Percentiles rank a stretch among this genome's conserved stretches.
phyloP scores from a whole-genome alignment of 1,140 invertebrate genomes.

The Lordiphosa clarofinis region DNA sequence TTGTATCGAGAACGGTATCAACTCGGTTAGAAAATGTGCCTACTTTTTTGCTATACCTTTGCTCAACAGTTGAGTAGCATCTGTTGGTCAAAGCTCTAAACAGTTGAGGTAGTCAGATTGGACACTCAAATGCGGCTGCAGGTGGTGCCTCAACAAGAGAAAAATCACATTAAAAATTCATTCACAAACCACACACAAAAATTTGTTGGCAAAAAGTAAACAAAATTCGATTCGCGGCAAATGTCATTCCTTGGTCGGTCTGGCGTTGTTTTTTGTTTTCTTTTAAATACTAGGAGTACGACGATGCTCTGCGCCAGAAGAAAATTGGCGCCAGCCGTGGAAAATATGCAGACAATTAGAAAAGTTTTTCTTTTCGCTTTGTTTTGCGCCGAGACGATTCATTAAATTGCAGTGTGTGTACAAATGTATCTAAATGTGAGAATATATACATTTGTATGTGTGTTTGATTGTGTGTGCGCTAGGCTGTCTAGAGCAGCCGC shows the following conservation, averaged over 20 bases:
- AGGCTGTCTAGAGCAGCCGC: conserved; percentile 13
- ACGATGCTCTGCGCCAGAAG: conserved; percentile 15
- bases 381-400: conserved; percentile 26
- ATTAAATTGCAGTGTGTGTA: conserved; percentile 12
- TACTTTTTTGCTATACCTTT: too few species aligned
- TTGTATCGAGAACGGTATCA: too few species aligned
- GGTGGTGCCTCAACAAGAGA: conserved; percentile 3
- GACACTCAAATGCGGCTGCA: not conserved
- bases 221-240: conserved; percentile 4
- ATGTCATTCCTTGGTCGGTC: conserved; percentile 4
- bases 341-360: conserved; percentile 61
- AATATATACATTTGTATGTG: not conserved
- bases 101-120: too few species aligned
- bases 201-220: conserved; percentile 3
- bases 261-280: too few species aligned
- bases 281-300: conserved; percentile 7
- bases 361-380: conserved; percentile 35
- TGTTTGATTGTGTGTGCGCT: conserved; percentile 8
- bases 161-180: conserved; percentile 7
- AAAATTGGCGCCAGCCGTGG: conserved; percentile 58
- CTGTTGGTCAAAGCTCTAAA: too few species aligned
- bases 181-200: conserved; percentile 9
- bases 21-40: too few species aligned
- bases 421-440: conserved; percentile 5
- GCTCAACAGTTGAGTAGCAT: too few species aligned